phyloP scores from a whole-genome alignment of 2,888 invertebrate genomes.

The Leptogaster cylindrica region DNA sequence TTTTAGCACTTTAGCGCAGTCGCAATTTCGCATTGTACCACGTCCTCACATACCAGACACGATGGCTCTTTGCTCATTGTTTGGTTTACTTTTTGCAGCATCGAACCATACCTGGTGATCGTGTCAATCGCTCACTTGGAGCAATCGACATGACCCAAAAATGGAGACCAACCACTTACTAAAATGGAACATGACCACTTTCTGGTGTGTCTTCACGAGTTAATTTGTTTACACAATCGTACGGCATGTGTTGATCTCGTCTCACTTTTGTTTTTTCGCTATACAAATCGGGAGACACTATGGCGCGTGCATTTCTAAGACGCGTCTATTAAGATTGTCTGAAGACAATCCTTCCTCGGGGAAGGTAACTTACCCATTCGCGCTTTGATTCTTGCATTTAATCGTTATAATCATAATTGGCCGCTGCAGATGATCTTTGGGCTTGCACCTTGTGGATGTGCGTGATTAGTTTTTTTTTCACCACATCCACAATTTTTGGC shows the following conservation, averaged over 20 bases:
- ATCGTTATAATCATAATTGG: too few relatives aligned
- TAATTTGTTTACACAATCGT: slow-evolving; percentile 46
- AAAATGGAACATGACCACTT: slow-evolving; percentile 47
- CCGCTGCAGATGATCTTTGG: too few relatives aligned
- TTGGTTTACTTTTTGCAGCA: slow-evolving; percentile 28
- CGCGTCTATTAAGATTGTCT: too few relatives aligned
- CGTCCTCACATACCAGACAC: slow-evolving; percentile 42
- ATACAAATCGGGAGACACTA: slow-evolving; percentile 35
- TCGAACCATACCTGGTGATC: slow-evolving; percentile 29
- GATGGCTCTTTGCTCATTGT: slow-evolving; percentile 43
- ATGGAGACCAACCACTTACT: slow-evolving; percentile 45
- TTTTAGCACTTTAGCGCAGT: slow-evolving; percentile 10
- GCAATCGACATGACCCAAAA: slow-evolving; percentile 42
- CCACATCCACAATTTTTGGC: too few relatives aligned
- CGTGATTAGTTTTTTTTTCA: too few relatives aligned
- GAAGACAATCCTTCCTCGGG: too few relatives aligned
- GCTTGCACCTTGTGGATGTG: too few relatives aligned
- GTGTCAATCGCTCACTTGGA: slow-evolving; percentile 38
- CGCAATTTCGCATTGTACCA: slow-evolving; percentile 25
- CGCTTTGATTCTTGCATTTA: too few relatives aligned
- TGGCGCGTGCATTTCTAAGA: slow-evolving; percentile 25
- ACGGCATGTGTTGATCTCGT: slow-evolving; percentile 26
- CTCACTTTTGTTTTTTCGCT: neutral
- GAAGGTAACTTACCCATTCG: too few relatives aligned
- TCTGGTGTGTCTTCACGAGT: slow-evolving; percentile 40